A percentile compares a stretch with the other conserved stretches of the same genome.
Evolutionary conservation across 2,888 invertebrate genomes (phyloP).

Genomic region (Aelia acuminata): DNA sequence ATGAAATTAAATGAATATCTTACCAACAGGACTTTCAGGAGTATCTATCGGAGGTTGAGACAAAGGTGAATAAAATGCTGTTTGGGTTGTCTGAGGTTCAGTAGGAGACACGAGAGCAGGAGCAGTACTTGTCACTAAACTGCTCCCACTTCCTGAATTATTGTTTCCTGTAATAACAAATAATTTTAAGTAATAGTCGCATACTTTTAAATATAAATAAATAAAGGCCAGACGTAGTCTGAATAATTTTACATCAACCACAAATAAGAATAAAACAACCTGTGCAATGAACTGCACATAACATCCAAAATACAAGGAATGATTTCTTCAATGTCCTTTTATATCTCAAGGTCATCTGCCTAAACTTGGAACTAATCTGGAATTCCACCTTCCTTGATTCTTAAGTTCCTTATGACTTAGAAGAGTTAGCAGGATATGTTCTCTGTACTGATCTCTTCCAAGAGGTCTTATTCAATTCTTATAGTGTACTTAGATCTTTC

Average conservation of each 20-base stretch:
- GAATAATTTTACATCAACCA: neutral
- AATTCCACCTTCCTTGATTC: too few species aligned
- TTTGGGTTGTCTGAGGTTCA: conserved; percentile 59
- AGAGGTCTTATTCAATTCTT: too few species aligned
- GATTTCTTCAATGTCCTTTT: too few species aligned
- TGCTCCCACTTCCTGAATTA: conserved; percentile 31
- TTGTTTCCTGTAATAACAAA: neutral
- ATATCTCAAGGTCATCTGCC: too few species aligned
- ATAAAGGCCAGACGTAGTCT: neutral
- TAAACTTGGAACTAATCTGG: too few species aligned
- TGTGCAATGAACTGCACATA: neutral
- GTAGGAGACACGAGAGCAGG: conserved; percentile 61
- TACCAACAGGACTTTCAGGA: conserved; percentile 60
- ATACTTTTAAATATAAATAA: neutral
- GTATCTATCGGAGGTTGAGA: conserved; percentile 61
- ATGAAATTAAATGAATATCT: conserved; percentile 29
- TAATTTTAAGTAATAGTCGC: neutral
- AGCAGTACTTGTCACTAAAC: conserved; percentile 47
- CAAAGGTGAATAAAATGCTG: conserved; percentile 61
- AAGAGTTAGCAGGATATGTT: too few species aligned
- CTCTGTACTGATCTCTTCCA: too few species aligned
- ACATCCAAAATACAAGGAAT: too few species aligned
- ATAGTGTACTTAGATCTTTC: too few species aligned
- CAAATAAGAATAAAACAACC: neutral
- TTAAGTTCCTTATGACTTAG: too few species aligned